These are phyloP conservation scores for Platerodrilus igneus DNA, from an alignment of 2,888 invertebrate genomes.

Conservation along the genomic window DNA sequence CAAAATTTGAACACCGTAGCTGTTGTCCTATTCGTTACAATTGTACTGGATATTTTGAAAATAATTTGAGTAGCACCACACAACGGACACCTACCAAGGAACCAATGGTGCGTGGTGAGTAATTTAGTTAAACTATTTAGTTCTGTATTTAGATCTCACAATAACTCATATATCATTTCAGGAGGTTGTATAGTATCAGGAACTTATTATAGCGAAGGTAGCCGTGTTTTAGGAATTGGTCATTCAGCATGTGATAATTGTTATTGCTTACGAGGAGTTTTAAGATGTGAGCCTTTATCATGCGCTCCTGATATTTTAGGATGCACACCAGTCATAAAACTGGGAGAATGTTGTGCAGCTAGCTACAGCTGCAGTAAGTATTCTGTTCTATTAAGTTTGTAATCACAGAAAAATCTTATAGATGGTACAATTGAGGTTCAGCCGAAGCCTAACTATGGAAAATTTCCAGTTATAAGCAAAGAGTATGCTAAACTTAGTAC, in stretches of 20 bases:
- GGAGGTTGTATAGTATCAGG: slow-evolving; percentile 62
- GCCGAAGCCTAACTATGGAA: slow-evolving; percentile 50
- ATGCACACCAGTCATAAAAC: slow-evolving; percentile 69
- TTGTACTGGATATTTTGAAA: slow-evolving; percentile 52
- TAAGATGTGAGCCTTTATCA: slow-evolving; percentile 69
- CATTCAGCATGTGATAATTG: slow-evolving; percentile 70
- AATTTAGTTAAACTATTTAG: background rate
- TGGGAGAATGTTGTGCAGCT: slow-evolving; percentile 79
- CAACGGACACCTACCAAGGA: slow-evolving; percentile 12
- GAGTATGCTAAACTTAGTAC: slow-evolving; percentile 53
- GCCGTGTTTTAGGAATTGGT: slow-evolving; percentile 57
- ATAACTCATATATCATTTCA: slow-evolving; percentile 17
- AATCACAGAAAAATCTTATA: slow-evolving; percentile 27
- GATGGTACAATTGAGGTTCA: slow-evolving; percentile 54
- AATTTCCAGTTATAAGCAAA: slow-evolving; percentile 51
- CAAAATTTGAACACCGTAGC: slow-evolving; percentile 57
- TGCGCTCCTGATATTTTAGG: slow-evolving; percentile 73
- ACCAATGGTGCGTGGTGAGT: slow-evolving; percentile 6
- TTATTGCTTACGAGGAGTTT: slow-evolving; percentile 70
- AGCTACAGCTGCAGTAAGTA: slow-evolving; percentile 75
- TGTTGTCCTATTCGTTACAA: slow-evolving; percentile 83
- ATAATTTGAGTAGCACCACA: slow-evolving; percentile 31
- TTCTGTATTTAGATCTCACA: background rate
- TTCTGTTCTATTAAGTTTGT: slow-evolving; percentile 8
- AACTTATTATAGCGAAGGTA: slow-evolving; percentile 63